phyloP scores from a whole-genome alignment of 2,113 vertebrate genomes.

The Stomatorhinus ivindoensis region DNA sequence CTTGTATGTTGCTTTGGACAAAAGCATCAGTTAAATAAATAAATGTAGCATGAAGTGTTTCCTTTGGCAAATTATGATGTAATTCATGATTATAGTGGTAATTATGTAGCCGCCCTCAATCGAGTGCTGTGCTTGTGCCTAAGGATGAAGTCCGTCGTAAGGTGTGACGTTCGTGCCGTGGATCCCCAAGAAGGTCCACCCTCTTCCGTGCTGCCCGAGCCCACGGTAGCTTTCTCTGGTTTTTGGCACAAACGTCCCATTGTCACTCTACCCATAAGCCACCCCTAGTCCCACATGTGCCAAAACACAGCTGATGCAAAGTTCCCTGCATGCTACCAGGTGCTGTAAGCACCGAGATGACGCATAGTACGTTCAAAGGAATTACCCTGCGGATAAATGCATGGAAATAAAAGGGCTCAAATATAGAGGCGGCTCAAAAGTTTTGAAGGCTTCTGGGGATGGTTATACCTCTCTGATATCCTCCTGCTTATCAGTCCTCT shows the following conservation, averaged over 20 bases:
- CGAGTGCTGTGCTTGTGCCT: not conserved
- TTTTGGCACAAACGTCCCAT: not conserved
- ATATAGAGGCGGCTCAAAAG: not conserved
- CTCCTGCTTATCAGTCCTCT: not conserved
- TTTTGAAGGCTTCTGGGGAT: not conserved
- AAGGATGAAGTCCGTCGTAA: not conserved
- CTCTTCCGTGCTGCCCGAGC: not conserved
- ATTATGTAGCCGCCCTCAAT: not conserved
- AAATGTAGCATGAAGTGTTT: not conserved
- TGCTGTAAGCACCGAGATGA: not conserved
- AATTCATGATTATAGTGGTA: not conserved
- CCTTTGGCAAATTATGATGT: not conserved
- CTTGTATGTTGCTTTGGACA: not conserved
- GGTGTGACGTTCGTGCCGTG: not conserved
- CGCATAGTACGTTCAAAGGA: not conserved
- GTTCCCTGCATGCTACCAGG: not conserved
- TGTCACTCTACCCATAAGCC: not conserved
- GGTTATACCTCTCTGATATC: not conserved
- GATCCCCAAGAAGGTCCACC: not conserved
- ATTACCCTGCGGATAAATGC: not conserved
- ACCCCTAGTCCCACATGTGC: not conserved
- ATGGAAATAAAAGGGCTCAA: not conserved
- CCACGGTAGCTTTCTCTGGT: not conserved
- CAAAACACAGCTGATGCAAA: not conserved
- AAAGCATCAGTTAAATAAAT: not conserved